Base-by-base conservation (phyloP, 1,140 invertebrate genomes). In the Aphelenchoides besseyi region DNA sequence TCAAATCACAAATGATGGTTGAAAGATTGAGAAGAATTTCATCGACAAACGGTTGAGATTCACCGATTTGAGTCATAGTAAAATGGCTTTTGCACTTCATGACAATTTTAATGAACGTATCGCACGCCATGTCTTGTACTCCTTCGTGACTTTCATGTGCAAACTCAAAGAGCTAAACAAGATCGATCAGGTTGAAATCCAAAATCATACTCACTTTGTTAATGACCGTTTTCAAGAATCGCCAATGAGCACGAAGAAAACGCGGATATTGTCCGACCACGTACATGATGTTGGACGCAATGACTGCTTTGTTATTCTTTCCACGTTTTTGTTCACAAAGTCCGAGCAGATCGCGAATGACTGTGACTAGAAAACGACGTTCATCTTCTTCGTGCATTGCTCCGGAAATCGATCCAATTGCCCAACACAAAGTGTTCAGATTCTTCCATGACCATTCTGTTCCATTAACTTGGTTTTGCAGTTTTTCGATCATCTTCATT, bases 91-190 rank as follows among this genome's bases (percentile, higher is more conserved):
- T 89, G 87, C 97, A 99, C 86, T 99, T 99, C 74, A 95, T 89
- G n/a, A 97, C 94, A 84, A 99, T 99, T 87, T 99, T 99, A 77
- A 99, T 98, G 85, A 99, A 99, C 28, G 97, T 99, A 88, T 99
- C 97, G 88, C 97, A 99, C 67, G 97, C 97, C 97, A 99, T 99
- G 54, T 82, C 80, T 37, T 88, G 87, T 5, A 99, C 96, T 81
- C 97, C 97, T 86, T 98, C 97, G 85, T 99, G 97, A 33, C 95
- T 97, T 89, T 99, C 91, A 87, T 99, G 97, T 97, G 99, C 99
- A 86, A 99, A 99, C 87, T 99, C 97, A 88, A 99, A 99, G 36
- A 99, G 88, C 88, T 70, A 59, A 59, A 28, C 26, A 64, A 64
- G 28, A 59, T 35, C 5, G 28, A 9, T 35, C 5, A 5, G 5